phyloP scores from a whole-genome alignment of 2,888 invertebrate species.

The Cartodere bifasciata region DNA sequence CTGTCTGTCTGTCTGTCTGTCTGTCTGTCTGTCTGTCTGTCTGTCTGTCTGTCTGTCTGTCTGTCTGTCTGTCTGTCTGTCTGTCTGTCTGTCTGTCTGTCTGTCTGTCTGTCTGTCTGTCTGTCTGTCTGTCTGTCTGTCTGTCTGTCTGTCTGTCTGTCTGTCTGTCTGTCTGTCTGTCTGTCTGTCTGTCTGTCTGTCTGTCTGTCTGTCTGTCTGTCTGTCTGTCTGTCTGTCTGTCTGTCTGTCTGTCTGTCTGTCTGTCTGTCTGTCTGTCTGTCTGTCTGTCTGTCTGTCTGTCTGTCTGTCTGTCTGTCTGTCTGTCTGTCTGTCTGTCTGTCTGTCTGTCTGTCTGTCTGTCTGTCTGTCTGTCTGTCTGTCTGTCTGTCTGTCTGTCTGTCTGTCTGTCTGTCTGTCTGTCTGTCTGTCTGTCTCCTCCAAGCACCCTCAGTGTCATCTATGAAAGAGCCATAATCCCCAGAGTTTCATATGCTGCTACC shows the following conservation, averaged over 20 bases:
- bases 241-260: conserved; percentile 5
- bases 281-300: conserved; percentile 5
- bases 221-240: conserved; percentile 5
- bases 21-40: too few species aligned
- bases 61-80: too few species aligned
- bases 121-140: conserved; percentile 2
- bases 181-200: conserved; percentile 5
- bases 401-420: conserved; percentile 5
- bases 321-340: conserved; percentile 5
- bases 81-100: too few species aligned
- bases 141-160: conserved; percentile 5
- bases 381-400: conserved; percentile 5
- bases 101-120: too few species aligned
- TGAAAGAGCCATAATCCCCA: too few species aligned
- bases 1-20: too few species aligned
- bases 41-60: too few species aligned
- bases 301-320: conserved; percentile 5
- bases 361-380: conserved; percentile 5
- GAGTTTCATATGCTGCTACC: too few species aligned
- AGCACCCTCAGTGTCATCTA: too few species aligned
- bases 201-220: conserved; percentile 5
- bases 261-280: conserved; percentile 5
- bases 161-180: conserved; percentile 5
- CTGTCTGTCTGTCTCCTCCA: conserved; percentile 5
- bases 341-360: conserved; percentile 5